Conservation (phyloP, 1,140 invertebrate genomes). For the Platyscapa corneri region DNA sequence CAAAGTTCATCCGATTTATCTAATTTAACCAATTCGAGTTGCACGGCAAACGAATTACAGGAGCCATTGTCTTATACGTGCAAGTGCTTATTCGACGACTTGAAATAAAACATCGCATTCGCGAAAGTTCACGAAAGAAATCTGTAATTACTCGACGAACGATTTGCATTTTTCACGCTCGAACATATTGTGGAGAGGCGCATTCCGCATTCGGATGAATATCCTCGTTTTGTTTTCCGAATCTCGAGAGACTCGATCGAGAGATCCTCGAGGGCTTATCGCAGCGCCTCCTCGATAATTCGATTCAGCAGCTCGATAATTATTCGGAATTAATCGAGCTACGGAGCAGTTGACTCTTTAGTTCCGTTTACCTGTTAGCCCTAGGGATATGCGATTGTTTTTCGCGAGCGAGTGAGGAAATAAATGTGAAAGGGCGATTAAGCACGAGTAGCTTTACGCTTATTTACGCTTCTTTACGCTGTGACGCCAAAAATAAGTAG, state of each 20-base stretch:
- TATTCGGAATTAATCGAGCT: constrained; percentile 37
- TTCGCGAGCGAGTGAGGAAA: not conserved
- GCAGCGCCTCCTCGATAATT: not conserved
- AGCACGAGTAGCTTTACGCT: too few species aligned
- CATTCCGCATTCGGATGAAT: not conserved
- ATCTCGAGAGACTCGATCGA: constrained; percentile 21
- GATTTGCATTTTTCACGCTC: not conserved
- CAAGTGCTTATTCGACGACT: not conserved
- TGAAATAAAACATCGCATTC: not conserved
- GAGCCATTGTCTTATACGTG: too few species aligned
- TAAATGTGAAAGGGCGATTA: not conserved
- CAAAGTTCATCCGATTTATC: too few species aligned
- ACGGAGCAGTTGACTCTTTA: not conserved
- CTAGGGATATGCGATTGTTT: constrained; percentile 8
- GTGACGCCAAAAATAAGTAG: constrained; percentile 64
- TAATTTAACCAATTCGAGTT: too few species aligned
- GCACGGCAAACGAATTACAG: too few species aligned
- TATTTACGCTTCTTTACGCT: too few species aligned
- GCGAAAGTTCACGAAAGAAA: not conserved
- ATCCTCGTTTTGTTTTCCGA: not conserved
- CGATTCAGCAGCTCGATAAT: constrained; percentile 3
- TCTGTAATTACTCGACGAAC: not conserved
- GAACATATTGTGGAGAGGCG: not conserved
- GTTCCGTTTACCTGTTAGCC: not conserved
- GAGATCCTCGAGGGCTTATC: not conserved